Percentiles rank a stretch among this genome's conserved stretches.
phyloP scores from a whole-genome alignment of 2,113 vertebrate species.

The Cairina moschata region DNA sequence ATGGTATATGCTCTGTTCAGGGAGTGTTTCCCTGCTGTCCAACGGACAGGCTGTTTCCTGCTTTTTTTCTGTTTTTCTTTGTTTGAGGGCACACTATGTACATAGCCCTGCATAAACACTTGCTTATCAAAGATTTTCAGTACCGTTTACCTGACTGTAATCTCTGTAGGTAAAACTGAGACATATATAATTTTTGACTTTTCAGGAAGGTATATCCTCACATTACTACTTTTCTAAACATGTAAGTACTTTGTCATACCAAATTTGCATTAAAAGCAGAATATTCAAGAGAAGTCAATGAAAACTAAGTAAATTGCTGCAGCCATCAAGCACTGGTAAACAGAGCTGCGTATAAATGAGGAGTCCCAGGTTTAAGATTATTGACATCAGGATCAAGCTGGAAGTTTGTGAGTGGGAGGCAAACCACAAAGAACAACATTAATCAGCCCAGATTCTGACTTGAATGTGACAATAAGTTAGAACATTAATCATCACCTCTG shows the following conservation, averaged over 20 bases:
- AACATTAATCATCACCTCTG: background rate
- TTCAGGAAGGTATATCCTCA: background rate
- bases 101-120: too few relatives aligned
- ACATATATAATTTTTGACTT: background rate
- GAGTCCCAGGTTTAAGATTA: background rate
- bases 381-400: background rate
- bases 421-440: background rate
- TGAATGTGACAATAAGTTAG: background rate
- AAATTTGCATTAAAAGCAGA: background rate
- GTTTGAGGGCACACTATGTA: background rate
- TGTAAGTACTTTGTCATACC: accelerated
- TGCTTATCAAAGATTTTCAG: background rate
- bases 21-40: accelerated
- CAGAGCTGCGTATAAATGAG: background rate
- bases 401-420: slow-evolving; percentile 3
- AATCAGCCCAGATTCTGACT: background rate
- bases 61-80: background rate
- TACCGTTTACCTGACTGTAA: too few relatives aligned
- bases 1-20: accelerated
- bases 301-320: background rate
- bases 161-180: background rate
- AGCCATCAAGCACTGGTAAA: background rate
- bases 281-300: background rate
- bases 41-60: background rate
- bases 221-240: background rate